Base-by-base conservation (phyloP, 2,113 vertebrate genomes). In the Mesembrinibis cayennensis region DNA sequence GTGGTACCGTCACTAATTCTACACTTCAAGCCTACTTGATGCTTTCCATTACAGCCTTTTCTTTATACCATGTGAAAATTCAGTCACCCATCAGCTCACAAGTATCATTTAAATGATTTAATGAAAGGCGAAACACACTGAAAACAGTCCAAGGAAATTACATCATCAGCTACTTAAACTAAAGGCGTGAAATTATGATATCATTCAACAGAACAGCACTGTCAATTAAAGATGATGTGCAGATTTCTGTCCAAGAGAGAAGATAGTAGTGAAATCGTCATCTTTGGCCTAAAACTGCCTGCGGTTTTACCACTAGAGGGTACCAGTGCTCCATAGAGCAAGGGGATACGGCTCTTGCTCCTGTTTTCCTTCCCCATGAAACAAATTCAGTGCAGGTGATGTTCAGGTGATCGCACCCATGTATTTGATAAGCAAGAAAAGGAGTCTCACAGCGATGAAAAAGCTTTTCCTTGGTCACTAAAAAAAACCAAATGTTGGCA, bases 291-390 rank as follows among this genome's bases (percentile, higher is more conserved):
- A 67, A 71, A 87, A 87, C 17, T 34, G 45, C 42, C 19, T 40
- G 38, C 5, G 1, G 22, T 85, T 84, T 93, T 67, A 55, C 96
- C 97, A 94, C 96, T 95, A 90, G 97, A 95, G 93, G 96, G 97
- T 77, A 85, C 1, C 71, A 0, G 52, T 55, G 65, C 55, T 86
- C 96, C 84, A 59, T 0, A 58, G 50, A 95, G 36, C 5, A 30
- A 66, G 36, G 22, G 8, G 8, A 34, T 30, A 3, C 15, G 2
- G 27, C 29, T 30, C 42, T 56, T 9, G 1, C 38, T 58, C 7
- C 52, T 40, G 2, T 15, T 55, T 36, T 13, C 22, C 38, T 58
- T 89, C 30, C 45, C 50, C 9, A 1, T 3, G n/a, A 45, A 70
- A 79, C 10, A 10, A 59, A 19, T 11, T 22, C 42, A 7, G 1